Evolutionary conservation across 2,888 invertebrate species (phyloP).

Genomic region (Drosophila mimetica): DNA sequence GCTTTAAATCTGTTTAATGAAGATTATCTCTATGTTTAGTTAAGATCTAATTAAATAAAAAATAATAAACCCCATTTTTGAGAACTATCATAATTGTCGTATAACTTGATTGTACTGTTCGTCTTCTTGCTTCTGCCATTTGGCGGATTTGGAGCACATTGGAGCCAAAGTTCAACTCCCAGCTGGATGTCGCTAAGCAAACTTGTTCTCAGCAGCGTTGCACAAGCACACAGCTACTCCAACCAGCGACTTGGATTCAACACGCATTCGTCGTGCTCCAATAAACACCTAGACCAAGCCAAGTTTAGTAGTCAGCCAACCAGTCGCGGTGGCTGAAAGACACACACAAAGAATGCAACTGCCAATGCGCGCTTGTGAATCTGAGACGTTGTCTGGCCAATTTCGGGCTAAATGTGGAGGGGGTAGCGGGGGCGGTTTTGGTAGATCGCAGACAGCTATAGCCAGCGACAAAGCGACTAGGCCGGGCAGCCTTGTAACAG

Average conservation of each 20-base stretch:
- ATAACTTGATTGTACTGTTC: constrained; percentile 6
- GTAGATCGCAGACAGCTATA: constrained; percentile 42
- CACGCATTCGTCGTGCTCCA: constrained; percentile 67
- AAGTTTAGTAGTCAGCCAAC: constrained; percentile 36
- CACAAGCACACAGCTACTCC: constrained; percentile 24
- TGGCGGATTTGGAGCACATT: constrained; percentile 11
- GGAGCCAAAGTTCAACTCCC: constrained; percentile 58
- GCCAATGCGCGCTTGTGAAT: constrained; percentile 59
- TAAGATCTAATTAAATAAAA: not conserved
- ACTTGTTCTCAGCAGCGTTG: constrained; percentile 53
- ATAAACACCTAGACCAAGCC: constrained; percentile 68
- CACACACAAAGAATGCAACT: constrained; percentile 59
- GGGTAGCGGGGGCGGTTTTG: not conserved
- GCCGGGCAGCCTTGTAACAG: constrained; percentile 80
- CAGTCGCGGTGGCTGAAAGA: constrained; percentile 37
- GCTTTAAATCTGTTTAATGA: too few relatives aligned
- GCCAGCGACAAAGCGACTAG: constrained; percentile 51
- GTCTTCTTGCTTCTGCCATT: constrained; percentile 4
- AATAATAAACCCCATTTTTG: not conserved
- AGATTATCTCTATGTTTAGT: too few relatives aligned
- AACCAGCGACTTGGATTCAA: constrained; percentile 3
- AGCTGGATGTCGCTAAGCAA: constrained; percentile 50
- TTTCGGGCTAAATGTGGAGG: constrained; percentile 41
- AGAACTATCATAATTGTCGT: too few relatives aligned
- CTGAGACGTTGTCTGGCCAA: constrained; percentile 62